phyloP scores from a whole-genome alignment of 2,797 vertebrate species.

The Cyprinella venusta region DNA sequence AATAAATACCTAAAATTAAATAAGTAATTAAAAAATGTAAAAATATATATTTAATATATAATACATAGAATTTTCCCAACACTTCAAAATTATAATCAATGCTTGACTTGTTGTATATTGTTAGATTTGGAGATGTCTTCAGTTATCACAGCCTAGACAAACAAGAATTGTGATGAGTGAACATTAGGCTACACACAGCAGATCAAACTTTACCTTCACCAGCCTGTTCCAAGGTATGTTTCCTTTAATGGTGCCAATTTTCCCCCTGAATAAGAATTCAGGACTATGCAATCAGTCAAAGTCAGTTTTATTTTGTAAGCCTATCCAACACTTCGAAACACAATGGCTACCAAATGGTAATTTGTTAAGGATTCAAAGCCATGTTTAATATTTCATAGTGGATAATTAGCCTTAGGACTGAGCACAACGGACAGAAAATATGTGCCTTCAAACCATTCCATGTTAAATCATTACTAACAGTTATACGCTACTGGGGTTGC shows the following conservation, averaged over 20 bases:
- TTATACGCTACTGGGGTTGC: background rate
- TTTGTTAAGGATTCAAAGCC: conserved; percentile 63
- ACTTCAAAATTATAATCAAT: background rate
- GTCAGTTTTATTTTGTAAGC: conserved; percentile 69
- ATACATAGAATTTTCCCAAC: background rate
- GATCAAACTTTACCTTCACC: conserved; percentile 62
- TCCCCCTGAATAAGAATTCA: conserved; percentile 75
- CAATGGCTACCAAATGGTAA: conserved; percentile 69
- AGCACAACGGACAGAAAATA: conserved; percentile 49
- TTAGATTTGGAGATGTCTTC: background rate
- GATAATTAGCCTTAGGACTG: conserved; percentile 66
- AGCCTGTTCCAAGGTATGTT: conserved; percentile 71
- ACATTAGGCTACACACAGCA: conserved; percentile 33
- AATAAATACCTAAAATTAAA: background rate
- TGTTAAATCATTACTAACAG: background rate
- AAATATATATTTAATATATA: background rate
- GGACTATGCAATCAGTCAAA: conserved; percentile 79
- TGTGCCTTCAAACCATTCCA: conserved; percentile 60
- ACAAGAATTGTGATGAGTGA: background rate
- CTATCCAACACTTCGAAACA: conserved; percentile 62
- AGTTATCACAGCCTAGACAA: background rate
- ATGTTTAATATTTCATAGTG: conserved; percentile 65
- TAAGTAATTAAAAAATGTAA: background rate
- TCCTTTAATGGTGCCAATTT: conserved; percentile 76
- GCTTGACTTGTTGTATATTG: background rate